A percentile compares a stretch with the other conserved stretches of the same genome.
Conservation (phyloP, 1,140 invertebrate species). For the Callitettix versicolor region DNA sequence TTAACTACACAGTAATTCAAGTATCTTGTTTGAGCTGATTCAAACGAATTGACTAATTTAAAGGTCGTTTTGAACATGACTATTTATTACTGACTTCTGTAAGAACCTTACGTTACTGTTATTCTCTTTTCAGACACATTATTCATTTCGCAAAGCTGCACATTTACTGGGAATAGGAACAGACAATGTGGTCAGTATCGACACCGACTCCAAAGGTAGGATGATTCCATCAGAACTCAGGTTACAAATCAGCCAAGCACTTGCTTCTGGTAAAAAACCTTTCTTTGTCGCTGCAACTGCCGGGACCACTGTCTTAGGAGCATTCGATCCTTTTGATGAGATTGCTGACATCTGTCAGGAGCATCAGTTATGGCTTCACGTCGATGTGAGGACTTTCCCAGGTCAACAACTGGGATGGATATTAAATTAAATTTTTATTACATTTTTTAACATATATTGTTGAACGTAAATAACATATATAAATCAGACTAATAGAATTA, state of each 20-base stretch:
- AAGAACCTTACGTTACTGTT: too few species aligned
- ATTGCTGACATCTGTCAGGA: slow-evolving; percentile 56
- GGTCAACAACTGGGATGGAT: background rate
- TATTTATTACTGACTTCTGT: too few species aligned
- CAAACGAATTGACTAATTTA: too few species aligned
- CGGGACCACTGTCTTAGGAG: slow-evolving; percentile 68
- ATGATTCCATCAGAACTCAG: slow-evolving; percentile 51
- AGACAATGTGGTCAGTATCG: slow-evolving; percentile 56
- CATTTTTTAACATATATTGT: background rate
- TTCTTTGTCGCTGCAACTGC: slow-evolving; percentile 63
- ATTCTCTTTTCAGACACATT: slow-evolving; percentile 53
- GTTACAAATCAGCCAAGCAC: slow-evolving; percentile 38
- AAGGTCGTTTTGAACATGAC: too few species aligned
- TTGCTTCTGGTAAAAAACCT: slow-evolving; percentile 39
- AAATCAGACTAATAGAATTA: too few species aligned
- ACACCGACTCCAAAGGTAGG: slow-evolving; percentile 51
- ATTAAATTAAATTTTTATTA: background rate
- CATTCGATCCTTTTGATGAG: slow-evolving; percentile 67
- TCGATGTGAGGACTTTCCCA: slow-evolving; percentile 52
- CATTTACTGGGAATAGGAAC: slow-evolving; percentile 74
- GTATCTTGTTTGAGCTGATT: too few species aligned
- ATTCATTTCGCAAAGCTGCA: slow-evolving; percentile 70
- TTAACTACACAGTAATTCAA: too few species aligned
- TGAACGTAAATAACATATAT: background rate
- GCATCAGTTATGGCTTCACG: slow-evolving; percentile 69